phyloP scores from a whole-genome alignment of 2,797 vertebrate species.

The Meriones psammophilus region DNA sequence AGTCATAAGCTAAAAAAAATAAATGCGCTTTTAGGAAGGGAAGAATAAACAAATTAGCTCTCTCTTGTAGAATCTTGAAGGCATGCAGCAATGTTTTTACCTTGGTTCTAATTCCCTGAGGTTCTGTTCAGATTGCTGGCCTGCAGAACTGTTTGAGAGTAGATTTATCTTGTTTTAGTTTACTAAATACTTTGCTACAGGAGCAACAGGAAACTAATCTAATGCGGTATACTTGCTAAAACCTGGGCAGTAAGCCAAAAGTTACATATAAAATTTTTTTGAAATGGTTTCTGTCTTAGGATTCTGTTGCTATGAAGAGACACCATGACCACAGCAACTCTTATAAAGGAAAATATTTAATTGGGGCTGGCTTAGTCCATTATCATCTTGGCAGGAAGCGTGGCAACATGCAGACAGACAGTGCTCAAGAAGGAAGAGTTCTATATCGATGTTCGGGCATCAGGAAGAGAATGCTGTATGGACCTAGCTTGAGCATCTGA shows the following conservation, averaged over 20 bases:
- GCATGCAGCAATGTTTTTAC: background rate
- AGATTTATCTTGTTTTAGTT: slow-evolving; percentile 12
- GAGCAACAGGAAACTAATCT: slow-evolving; percentile 5
- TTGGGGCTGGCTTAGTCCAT: no score
- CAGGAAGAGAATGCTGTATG: no score
- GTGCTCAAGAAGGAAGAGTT: no score
- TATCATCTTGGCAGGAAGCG: no score
- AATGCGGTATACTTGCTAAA: slow-evolving; percentile 29
- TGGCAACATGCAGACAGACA: no score
- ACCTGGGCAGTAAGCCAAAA: slow-evolving; percentile 20
- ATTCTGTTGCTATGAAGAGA: no score
- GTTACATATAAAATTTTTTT: background rate
- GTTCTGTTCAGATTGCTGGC: background rate
- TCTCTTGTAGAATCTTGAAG: background rate
- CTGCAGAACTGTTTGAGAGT: slow-evolving; percentile 17
- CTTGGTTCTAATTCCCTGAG: background rate
- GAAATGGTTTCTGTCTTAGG: background rate
- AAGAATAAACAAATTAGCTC: background rate
- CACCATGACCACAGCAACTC: no score
- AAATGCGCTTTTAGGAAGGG: no score
- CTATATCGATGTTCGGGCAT: no score
- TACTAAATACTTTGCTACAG: slow-evolving; percentile 2
- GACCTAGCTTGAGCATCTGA: no score
- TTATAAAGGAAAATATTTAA: no score
- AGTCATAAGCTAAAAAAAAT: background rate